Conservation (phyloP, 1,140 invertebrate species). For the Nasonia giraulti region DNA sequence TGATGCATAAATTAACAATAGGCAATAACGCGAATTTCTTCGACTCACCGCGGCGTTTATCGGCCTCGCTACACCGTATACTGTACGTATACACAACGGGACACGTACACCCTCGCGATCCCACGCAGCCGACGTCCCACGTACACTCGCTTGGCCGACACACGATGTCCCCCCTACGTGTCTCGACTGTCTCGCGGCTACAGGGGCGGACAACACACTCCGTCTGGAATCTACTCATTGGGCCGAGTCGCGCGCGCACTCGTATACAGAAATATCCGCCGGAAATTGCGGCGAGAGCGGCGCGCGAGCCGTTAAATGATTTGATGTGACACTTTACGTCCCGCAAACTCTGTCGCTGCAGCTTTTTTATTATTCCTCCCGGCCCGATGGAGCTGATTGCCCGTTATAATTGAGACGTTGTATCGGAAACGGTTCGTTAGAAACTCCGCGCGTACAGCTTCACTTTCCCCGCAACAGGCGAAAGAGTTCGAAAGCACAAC, state of each 20-base stretch:
- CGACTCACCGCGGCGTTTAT: not conserved
- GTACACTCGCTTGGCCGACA: conserved; percentile 56
- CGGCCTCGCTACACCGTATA: not conserved
- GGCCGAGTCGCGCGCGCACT: not conserved
- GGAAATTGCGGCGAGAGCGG: conserved; percentile 32
- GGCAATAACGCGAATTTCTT: not conserved
- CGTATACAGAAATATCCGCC: conserved; percentile 44
- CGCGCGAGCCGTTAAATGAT: conserved; percentile 35
- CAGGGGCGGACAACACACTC: conserved; percentile 41
- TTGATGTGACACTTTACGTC: conserved; percentile 42
- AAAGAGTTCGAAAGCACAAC: not conserved
- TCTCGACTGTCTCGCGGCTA: not conserved
- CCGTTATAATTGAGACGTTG: not conserved
- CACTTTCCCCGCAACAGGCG: not conserved
- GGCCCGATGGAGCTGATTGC: not conserved
- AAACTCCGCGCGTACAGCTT: not conserved
- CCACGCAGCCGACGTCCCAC: conserved; percentile 67
- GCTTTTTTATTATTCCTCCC: not conserved
- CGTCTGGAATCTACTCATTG: conserved; percentile 31
- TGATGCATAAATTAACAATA: not conserved
- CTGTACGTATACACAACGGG: not conserved
- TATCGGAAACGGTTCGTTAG: not conserved
- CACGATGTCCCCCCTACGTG: conserved; percentile 52
- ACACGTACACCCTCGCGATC: conserved; percentile 53
- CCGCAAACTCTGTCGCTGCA: not conserved